phyloP scores from a whole-genome alignment of 2,797 vertebrate species.

The Aldrovandia affinis region DNA sequence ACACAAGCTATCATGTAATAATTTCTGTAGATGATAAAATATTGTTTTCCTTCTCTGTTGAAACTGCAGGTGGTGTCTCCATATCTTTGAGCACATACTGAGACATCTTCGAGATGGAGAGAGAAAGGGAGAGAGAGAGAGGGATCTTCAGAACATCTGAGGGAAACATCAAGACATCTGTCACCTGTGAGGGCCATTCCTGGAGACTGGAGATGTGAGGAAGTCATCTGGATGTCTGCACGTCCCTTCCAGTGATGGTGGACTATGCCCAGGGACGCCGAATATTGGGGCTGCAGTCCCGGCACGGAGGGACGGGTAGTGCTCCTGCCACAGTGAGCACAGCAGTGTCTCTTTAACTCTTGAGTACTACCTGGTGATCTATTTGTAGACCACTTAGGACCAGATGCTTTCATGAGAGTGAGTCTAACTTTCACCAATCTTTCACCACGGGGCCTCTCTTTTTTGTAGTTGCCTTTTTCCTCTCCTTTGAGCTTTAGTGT shows the following conservation, averaged over 20 bases:
- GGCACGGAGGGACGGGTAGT: constrained; percentile 64
- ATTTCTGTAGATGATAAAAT: constrained; percentile 42
- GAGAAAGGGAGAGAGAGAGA: constrained; percentile 21
- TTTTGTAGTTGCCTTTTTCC: too few species aligned
- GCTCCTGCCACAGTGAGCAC: constrained; percentile 52
- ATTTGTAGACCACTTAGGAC: background rate
- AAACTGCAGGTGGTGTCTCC: constrained; percentile 75
- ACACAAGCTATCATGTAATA: constrained; percentile 18
- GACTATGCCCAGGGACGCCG: constrained; percentile 49
- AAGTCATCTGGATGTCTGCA: constrained; percentile 46
- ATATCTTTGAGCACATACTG: constrained; percentile 60
- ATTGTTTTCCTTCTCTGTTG: constrained; percentile 38
- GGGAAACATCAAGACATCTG: constrained; percentile 66
- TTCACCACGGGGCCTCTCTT: too few species aligned
- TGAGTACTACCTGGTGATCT: constrained; percentile 40
- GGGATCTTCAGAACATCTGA: constrained; percentile 57
- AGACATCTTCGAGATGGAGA: constrained; percentile 46
- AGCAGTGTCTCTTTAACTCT: constrained; percentile 42
- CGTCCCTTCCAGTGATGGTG: constrained; percentile 49
- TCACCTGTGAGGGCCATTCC: constrained; percentile 51
- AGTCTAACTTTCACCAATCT: too few species aligned
- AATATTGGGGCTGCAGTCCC: constrained; percentile 61
- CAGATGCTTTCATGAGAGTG: too few species aligned
- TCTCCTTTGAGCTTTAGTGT: constrained; percentile 40
- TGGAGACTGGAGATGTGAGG: constrained; percentile 42